Evolutionary conservation across 2,888 invertebrate genomes (phyloP), one percentile per base, ranked within the genome.

Genomic region (Anthoptus insignis): DNA sequence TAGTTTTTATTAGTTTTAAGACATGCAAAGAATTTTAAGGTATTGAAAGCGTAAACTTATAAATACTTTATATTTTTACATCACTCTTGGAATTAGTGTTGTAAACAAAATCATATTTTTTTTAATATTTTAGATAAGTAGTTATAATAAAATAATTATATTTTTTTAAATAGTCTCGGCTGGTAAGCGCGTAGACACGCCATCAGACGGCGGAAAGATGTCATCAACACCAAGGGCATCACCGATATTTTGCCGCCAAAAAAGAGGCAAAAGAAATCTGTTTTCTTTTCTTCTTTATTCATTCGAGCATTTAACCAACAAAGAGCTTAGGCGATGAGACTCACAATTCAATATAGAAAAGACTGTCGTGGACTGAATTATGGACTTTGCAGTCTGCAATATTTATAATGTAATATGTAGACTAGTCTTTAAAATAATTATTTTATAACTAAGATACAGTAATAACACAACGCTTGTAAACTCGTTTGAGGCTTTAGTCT

Each of bases 1-100:
- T 50, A 50, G 34, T 39, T 14, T 19, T 14, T 69, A 61, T 52
- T 59, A 56, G 56, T 9, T 14, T 21, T 54, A 54, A 61, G 57
- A 32, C 21, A 47, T 45, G 34, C 39, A 56, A 65, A 54, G 54
- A 50, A 50, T 65, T 56, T 42, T 42, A 34, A 34, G 11, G 9
- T 60, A 39, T 42, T 52, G 22, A 57, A 42, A 29, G 37, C 57
- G 21, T 34, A 22, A 22, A 21, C 4, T 29, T 3, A 47, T 34
- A 21, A 19, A 34, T 24, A 9, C 0, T 37, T 39, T 2, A n/a
- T 22, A 56, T 52, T 13, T 21, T 1, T 21, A n/a, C n/a, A 19
- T 24, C n/a, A 8, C 24, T 47, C 2, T 49, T 49, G 8, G 22
- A 49, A 8, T 1, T 3, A 21, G 42, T 27, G 27, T 27, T 27